A percentile compares a stretch with the other conserved stretches of the same genome.
Conservation (phyloP, 2,888 invertebrate species). For the Scaptodrosophila latifasciaeformis region DNA sequence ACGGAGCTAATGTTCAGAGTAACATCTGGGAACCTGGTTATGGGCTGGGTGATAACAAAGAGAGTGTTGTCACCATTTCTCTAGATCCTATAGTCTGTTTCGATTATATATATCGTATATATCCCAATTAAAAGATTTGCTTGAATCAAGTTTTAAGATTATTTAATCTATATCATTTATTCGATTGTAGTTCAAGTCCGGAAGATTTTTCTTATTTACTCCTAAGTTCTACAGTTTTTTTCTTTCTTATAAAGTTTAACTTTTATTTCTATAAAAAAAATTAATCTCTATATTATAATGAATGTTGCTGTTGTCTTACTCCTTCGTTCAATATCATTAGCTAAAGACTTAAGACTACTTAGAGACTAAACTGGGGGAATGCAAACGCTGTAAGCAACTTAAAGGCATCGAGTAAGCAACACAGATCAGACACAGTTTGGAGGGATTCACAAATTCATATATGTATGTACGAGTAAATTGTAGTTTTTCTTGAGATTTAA, state of each 20-base stretch:
- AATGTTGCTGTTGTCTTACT: too few species aligned
- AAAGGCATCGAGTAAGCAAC: conserved; percentile 48
- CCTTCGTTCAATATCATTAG: conserved; percentile 20
- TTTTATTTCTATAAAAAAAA: conserved; percentile 36
- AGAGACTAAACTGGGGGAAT: conserved; percentile 30
- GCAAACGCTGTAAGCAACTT: conserved; percentile 55
- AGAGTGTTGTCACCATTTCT: too few species aligned
- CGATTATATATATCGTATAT: conserved; percentile 15
- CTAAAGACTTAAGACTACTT: not conserved
- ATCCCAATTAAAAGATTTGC: too few species aligned
- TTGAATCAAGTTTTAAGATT: too few species aligned
- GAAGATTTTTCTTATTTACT: conserved; percentile 23
- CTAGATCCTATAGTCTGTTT: too few species aligned
- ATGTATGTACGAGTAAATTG: too few species aligned
- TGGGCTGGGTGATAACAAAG: too few species aligned
- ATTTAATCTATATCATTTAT: conserved; percentile 53
- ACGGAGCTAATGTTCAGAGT: too few species aligned
- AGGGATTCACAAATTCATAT: conserved; percentile 57
- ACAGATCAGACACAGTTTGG: conserved; percentile 57
- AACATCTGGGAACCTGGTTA: too few species aligned
- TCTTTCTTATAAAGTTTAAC: conserved; percentile 53
- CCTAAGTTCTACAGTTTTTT: too few species aligned
- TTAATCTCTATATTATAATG: conserved; percentile 36
- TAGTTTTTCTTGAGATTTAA: conserved; percentile 59
- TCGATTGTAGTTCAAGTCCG: conserved; percentile 31